These are phyloP conservation scores for Copsychus sechellarum DNA, from an alignment of 2,113 vertebrate genomes.

Conservation along the genomic window DNA sequence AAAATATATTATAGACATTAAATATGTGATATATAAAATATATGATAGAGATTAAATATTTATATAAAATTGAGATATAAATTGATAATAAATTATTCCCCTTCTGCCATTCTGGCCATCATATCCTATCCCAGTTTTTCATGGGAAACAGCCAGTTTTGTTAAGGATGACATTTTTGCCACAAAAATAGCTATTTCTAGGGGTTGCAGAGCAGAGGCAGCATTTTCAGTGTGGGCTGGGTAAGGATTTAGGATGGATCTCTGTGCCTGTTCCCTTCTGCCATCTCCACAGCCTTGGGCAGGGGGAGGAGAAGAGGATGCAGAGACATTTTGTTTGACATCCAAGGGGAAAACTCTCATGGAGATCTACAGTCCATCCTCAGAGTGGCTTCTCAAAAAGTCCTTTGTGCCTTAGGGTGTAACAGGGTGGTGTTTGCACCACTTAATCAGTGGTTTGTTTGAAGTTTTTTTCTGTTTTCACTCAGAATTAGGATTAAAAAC, in stretches of 20 bases:
- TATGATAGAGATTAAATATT: neutral
- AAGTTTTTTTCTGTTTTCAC: too few relatives aligned
- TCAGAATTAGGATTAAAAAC: too few relatives aligned
- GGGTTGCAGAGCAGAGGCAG: neutral
- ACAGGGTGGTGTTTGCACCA: too few relatives aligned
- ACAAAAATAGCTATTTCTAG: neutral
- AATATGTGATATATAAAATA: neutral
- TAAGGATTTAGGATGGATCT: neutral
- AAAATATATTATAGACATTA: neutral
- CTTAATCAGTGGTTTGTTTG: too few relatives aligned
- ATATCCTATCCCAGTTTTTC: neutral
- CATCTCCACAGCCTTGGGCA: neutral
- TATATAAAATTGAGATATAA: neutral
- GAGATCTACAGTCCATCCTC: accelerated
- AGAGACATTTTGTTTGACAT: neutral
- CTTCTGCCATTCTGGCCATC: neutral
- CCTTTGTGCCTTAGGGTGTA: accelerated
- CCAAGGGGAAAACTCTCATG: neutral
- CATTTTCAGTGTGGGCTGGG: neutral
- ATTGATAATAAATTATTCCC: neutral
- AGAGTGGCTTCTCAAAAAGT: neutral
- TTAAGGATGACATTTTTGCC: neutral
- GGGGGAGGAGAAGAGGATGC: too few relatives aligned
- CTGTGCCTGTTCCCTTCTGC: neutral
- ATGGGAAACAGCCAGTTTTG: neutral